phyloP scores from a whole-genome alignment of 2,888 invertebrate genomes.

The Lepidocyrtinus sp. region DNA sequence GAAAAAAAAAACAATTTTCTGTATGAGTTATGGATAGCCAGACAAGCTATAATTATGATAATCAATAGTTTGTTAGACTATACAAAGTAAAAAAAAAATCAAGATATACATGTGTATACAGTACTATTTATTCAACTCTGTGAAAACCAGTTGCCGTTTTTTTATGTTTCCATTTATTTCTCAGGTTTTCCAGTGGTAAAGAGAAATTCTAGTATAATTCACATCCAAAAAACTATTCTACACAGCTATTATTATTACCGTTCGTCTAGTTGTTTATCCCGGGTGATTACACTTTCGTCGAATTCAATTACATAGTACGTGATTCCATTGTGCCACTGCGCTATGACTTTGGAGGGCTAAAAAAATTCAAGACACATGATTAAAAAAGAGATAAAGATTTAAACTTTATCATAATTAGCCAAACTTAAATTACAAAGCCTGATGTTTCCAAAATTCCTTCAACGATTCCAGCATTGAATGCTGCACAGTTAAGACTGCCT shows the following conservation, averaged over 20 bases:
- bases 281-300: slow-evolving; percentile 90
- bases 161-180: no score
- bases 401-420: slow-evolving; percentile 21
- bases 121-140: not conserved
- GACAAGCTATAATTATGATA: no score
- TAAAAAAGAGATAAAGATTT: not conserved
- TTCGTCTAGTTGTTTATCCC: slow-evolving; percentile 93
- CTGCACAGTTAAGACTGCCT: slow-evolving; percentile 96
- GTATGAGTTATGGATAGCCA: no score
- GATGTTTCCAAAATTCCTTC: slow-evolving; percentile 95
- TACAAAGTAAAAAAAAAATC: no score
- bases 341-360: slow-evolving; percentile 97
- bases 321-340: slow-evolving; percentile 99
- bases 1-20: no score
- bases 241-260: no score
- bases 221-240: no score
- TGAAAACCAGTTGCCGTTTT: no score
- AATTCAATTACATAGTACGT: slow-evolving; percentile 97
- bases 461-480: slow-evolving; percentile 98
- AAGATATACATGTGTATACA: not conserved
- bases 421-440: slow-evolving; percentile 97
- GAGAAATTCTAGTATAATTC: no score
- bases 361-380: slow-evolving; percentile 72
- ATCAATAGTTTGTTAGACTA: no score
- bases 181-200: no score